Evolutionary conservation across 2,888 invertebrate species (phyloP).

Genomic region (Torymus texanus): DNA sequence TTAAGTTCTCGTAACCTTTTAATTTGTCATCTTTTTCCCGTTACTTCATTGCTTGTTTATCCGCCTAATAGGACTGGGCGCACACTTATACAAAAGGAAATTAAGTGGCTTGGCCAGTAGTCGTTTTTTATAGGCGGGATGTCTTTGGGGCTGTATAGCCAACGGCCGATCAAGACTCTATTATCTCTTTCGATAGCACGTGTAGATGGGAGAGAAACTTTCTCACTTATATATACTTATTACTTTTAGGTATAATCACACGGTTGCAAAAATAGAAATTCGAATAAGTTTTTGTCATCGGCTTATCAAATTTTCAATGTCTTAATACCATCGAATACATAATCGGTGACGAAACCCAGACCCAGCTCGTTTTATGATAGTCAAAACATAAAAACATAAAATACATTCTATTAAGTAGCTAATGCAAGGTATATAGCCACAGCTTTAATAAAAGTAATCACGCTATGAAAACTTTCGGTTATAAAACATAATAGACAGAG

Average conservation of each 20-base stretch:
- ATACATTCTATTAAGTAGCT: no score
- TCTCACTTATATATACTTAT: no score
- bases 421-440: no score
- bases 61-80: not conserved
- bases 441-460: no score
- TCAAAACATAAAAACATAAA: no score
- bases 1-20: not conserved
- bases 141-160: constrained; percentile 3
- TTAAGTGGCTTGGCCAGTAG: constrained; percentile 1
- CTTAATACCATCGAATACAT: constrained; percentile 1
- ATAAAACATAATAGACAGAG: no score
- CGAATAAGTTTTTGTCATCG: not conserved
- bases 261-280: constrained; percentile 13
- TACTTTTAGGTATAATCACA: no score
- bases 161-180: constrained; percentile 24
- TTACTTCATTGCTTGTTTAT: constrained; percentile 13
- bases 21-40: constrained; percentile 6
- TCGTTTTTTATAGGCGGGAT: not conserved
- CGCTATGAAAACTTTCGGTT: no score
- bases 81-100: constrained; percentile 2
- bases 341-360: not conserved
- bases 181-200: no score
- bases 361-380: no score
- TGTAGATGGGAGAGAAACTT: no score
- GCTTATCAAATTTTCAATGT: not conserved